Base-by-base conservation (phyloP, 2,888 invertebrate species). In the Ormyrus thymus region DNA sequence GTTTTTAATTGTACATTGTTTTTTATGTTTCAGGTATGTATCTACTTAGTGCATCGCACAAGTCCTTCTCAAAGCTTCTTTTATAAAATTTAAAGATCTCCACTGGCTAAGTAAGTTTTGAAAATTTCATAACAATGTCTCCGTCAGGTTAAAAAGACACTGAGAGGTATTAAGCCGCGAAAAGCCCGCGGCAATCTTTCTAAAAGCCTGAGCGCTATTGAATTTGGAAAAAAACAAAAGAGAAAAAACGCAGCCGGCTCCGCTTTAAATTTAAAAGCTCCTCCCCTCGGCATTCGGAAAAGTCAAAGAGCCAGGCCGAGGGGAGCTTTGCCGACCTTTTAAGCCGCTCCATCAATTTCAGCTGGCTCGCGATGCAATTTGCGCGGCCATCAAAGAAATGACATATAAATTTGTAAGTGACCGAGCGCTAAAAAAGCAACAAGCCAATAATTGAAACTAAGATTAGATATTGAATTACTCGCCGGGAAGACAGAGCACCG, bases 401-500 rank as follows among this genome's bases (percentile, higher is more conserved):
- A 58, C 62, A 13, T 56, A 69, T 55, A 56, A 72, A 75, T 66
- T 68, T 43, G 46, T 58, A 48, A 68, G 55, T 51, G 29, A 11
- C 48, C 53, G 45, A 55, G 46, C 0, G n/a, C n/a, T 56, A 59
- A 74, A 73, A 53, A 69, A 64, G 69, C 71, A 53, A 53, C 53
- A 65, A 53, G 15, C 45, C 51, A 55, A 62, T 74, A 73, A 76
- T 77, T 73, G 76, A 73, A 77, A 74, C 56, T 64, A 70, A 74
- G 53, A 77, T 77, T 61, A 70, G 70, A 74, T 70, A 70, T 73
- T 70, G 73, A 76, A 79, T 68, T 70, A 61, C 76, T 71, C 66
- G 56, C 48, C 43, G 48, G 56, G 43, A 72, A 70, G 68, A 73
- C 62, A 51, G 62, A 65, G 73, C 15, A 56, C 13, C 6, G 58